These are phyloP conservation scores for Caenorhabditis sinica DNA, from an alignment of 2,888 invertebrate species.

Conservation along the genomic window DNA sequence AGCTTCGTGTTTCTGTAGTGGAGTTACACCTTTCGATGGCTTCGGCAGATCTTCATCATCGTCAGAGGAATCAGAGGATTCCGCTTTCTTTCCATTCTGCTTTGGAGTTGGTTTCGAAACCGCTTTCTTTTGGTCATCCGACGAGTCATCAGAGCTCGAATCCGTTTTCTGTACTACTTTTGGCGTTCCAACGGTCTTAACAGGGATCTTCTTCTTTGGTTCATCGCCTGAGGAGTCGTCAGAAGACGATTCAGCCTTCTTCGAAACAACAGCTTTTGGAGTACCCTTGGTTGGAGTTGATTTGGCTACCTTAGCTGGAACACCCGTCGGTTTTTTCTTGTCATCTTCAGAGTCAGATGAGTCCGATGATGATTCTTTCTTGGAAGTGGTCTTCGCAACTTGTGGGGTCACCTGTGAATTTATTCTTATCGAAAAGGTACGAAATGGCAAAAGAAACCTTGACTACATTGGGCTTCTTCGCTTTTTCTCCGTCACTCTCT, in stretches of 20 bases:
- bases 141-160: constrained; percentile 13
- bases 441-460: constrained; percentile 26
- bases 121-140: constrained; percentile 58
- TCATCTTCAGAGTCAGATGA: no score
- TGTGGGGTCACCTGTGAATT: neutral
- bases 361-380: constrained; percentile 51
- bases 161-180: constrained; percentile 26
- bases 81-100: constrained; percentile 45
- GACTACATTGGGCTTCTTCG: constrained; percentile 25
- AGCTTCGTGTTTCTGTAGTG: constrained; percentile 22
- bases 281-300: constrained; percentile 32
- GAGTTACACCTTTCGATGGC: constrained; percentile 33
- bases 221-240: constrained; percentile 68
- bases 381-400: constrained; percentile 19
- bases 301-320: no score
- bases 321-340: no score
- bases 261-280: constrained; percentile 35
- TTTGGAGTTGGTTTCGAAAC: constrained; percentile 56
- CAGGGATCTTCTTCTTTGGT: no score
- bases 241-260: constrained; percentile 52
- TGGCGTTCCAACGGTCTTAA: constrained; percentile 14
- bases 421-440: neutral
- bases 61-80: constrained; percentile 64
- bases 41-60: constrained; percentile 63
- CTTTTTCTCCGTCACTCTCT: constrained; percentile 1